Percentiles rank a stretch among this genome's conserved stretches.
phyloP scores from a whole-genome alignment of 2,113 vertebrate genomes.

The Burhinus oedicnemus region DNA sequence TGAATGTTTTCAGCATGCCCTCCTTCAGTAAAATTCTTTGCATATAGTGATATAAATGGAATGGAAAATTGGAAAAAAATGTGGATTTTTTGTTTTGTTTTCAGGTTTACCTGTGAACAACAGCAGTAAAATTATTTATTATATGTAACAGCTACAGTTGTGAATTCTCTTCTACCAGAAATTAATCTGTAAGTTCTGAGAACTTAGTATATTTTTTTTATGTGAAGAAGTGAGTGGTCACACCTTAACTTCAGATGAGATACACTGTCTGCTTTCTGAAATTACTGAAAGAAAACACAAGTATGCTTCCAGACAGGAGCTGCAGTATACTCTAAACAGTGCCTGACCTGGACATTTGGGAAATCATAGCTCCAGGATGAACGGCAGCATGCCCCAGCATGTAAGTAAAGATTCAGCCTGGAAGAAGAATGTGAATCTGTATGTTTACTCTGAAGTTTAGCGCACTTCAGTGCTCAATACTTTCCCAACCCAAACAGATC shows the following conservation, averaged over 20 bases:
- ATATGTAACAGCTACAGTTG: not conserved
- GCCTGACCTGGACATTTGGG: not conserved
- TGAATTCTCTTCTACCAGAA: not conserved
- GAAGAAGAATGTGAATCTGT: not conserved
- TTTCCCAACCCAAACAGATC: not conserved
- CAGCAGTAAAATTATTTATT: not conserved
- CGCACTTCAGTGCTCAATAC: not conserved
- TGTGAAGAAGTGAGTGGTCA: not conserved
- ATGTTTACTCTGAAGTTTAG: not conserved
- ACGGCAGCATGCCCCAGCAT: not conserved
- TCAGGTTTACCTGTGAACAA: not conserved
- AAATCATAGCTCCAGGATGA: not conserved
- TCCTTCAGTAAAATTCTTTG: not conserved
- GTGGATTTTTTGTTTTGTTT: not conserved
- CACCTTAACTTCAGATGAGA: not conserved
- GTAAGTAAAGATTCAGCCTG: not conserved
- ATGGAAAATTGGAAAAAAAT: not conserved
- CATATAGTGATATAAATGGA: not conserved
- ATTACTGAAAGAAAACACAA: not conserved
- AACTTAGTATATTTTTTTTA: not conserved
- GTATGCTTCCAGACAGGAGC: not conserved
- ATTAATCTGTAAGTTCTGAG: not conserved
- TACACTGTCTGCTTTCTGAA: not conserved
- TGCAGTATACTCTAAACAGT: not conserved
- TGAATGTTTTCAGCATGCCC: not conserved